phyloP scores from a whole-genome alignment of 2,888 invertebrate species.

The Rotaria sp. region DNA sequence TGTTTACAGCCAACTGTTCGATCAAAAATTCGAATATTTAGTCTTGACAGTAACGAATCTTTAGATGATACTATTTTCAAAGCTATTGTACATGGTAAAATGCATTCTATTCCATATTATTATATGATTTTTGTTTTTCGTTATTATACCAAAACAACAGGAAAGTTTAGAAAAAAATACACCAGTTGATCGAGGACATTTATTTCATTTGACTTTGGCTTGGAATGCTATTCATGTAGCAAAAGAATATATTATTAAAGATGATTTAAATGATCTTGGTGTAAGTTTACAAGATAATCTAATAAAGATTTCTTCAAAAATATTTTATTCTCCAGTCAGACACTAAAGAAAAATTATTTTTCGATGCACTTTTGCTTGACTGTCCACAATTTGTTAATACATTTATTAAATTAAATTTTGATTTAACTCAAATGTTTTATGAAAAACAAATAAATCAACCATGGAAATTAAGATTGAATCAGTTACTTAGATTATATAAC shows the following conservation, averaged over 20 bases:
- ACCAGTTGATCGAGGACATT: neutral
- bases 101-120: neutral
- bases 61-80: slow-evolving; percentile 13
- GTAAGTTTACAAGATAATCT: neutral
- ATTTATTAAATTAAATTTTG: slow-evolving; percentile 5
- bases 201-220: neutral
- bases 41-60: neutral
- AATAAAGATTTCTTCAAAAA: neutral
- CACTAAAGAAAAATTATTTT: neutral
- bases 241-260: slow-evolving; percentile 1
- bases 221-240: slow-evolving; percentile 1
- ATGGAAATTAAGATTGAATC: neutral
- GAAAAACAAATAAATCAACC: neutral
- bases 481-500: neutral
- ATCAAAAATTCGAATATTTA: neutral
- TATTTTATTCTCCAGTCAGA: neutral
- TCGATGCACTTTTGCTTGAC: neutral
- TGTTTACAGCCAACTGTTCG: slow-evolving; percentile 9
- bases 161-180: neutral
- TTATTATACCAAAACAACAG: neutral
- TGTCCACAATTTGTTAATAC: neutral
- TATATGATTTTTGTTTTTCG: neutral
- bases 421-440: neutral
- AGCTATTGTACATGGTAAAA: neutral
- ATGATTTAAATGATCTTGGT: neutral